These are phyloP conservation scores for Crossaster papposus DNA, from an alignment of 53 echinoderm and acorn worm species.

Conservation along the genomic window DNA sequence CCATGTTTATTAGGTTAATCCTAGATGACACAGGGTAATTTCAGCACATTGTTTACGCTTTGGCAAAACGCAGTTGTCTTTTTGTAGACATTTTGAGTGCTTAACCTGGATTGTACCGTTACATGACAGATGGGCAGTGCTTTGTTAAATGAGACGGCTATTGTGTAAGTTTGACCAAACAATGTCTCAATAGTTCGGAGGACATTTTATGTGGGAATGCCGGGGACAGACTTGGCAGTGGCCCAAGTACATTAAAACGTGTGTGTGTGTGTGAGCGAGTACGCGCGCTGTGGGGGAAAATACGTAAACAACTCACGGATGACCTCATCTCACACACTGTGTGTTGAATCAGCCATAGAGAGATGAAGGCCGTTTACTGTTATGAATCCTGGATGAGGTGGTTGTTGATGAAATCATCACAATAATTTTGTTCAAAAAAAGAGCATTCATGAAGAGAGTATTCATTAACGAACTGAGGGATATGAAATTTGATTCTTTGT, in stretches of 20 bases:
- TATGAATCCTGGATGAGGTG: neutral
- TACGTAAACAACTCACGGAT: conserved; percentile 25
- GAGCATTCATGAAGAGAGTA: no score
- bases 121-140: neutral
- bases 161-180: neutral
- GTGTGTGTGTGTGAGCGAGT: neutral
- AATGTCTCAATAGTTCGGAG: neutral
- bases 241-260: neutral
- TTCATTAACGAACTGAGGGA: no score
- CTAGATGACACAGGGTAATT: no score
- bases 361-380: conserved; percentile 8
- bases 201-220: neutral
- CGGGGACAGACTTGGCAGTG: conserved; percentile 23
- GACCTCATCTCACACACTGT: conserved; percentile 1
- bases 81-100: no score
- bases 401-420: conserved; percentile 11
- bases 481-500: no score
- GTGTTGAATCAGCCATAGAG: neutral
- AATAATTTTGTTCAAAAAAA: neutral
- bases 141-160: neutral
- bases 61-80: no score
- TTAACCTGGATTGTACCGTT: no score
- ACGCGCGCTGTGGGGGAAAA: neutral
- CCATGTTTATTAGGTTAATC: no score
- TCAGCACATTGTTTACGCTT: no score